phyloP scores from a whole-genome alignment of 2,888 invertebrate genomes.

The Catocala fraxini region DNA sequence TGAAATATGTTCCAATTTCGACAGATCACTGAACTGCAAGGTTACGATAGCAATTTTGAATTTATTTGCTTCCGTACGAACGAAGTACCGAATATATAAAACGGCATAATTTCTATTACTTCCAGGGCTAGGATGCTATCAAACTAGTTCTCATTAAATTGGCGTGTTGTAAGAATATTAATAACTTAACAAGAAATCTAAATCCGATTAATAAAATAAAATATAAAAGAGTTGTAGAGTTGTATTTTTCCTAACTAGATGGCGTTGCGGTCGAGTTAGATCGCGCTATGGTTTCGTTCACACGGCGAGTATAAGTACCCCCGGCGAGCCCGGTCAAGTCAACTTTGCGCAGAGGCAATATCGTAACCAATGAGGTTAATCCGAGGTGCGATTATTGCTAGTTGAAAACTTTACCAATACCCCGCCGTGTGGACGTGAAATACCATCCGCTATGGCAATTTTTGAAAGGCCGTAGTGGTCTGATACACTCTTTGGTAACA shows the following conservation, averaged over 20 bases:
- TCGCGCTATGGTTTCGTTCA: conserved; percentile 11
- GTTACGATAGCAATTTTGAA: too few species aligned
- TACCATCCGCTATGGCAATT: conserved; percentile 79
- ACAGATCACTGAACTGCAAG: too few species aligned
- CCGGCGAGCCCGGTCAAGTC: conserved; percentile 33
- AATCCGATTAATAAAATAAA: too few species aligned
- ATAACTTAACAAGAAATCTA: too few species aligned
- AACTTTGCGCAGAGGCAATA: conserved; percentile 97
- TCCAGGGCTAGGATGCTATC: too few species aligned
- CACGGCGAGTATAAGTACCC: conserved; percentile 3
- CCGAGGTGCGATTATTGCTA: conserved; percentile 97
- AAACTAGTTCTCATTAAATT: too few species aligned
- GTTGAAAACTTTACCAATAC: conserved; percentile 98
- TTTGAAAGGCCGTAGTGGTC: neutral
- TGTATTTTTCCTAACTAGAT: conserved; percentile 6
- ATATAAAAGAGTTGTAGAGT: neutral
- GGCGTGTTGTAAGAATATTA: too few species aligned
- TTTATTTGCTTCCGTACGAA: too few species aligned
- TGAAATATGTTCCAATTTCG: too few species aligned
- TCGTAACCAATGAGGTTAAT: conserved; percentile 96
- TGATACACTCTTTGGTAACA: neutral
- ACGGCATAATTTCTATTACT: too few species aligned
- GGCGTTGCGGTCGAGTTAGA: conserved; percentile 12
- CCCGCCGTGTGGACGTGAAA: conserved; percentile 96
- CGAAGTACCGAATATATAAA: too few species aligned